Base-by-base conservation (phyloP, 2,888 invertebrate genomes). In the Drosophila neoperkinsi region DNA sequence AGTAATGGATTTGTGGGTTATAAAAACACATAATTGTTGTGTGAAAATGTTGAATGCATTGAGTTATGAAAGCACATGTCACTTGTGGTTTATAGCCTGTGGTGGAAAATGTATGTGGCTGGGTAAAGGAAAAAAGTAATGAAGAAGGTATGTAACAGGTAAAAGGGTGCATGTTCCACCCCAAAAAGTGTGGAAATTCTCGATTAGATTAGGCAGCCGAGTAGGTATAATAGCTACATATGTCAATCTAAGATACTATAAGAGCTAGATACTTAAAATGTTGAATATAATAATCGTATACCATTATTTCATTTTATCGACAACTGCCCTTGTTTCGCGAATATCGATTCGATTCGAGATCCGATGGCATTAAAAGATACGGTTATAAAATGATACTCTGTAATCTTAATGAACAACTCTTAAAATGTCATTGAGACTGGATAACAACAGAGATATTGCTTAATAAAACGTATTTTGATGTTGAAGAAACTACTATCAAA, bases 11-110 rank as follows among this genome's bases (percentile, higher is more conserved):
- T 30, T 46, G 28, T 60, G 38, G 38, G 43, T 36, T 21, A 38
- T 50, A 25, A 38, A 62, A 49, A 30, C 43, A 71, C 62, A 50
- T 38, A 13, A 68, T 55, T 69, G 58, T 56, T 63, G 55, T 62
- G 43, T 16, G 33, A 52, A 52, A 51, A 41, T 30, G 4, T 25
- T 38, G 57, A 38, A 25, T 21, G 43, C 43, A 43, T 21, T 21
- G 43, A 11, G 11, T 43, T 43, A 43, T 21, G 21, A 21, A 43
- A 43, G 2, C 43, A 21, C 11, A 43, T 43, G 43, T 6, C 43
- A 13, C 11, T 43, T 21, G 21, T 21, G 21, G 11, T 13, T 21
- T 21, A 21, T 13, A 13, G 43, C 21, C 43, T 6, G 43, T 21
- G 43, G 43, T 43, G 11, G 11, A 21, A 1, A 41, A n/a, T n/a